phyloP scores from a whole-genome alignment of 2,888 invertebrate genomes.

The Epirrhoe tristata region DNA sequence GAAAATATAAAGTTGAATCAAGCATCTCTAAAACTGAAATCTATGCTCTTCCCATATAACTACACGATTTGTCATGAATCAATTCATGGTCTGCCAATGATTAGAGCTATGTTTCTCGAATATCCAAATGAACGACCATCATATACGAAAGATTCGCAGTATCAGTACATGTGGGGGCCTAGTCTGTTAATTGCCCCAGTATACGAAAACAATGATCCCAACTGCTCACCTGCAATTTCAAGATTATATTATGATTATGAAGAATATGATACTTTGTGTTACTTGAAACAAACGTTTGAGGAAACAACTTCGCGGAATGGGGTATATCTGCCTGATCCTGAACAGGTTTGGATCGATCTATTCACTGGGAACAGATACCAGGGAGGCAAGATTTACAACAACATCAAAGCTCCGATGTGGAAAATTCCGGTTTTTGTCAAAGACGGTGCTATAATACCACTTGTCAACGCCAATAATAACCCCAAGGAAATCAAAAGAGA shows the following conservation, averaged over 20 bases:
- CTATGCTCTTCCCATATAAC: conserved; percentile 76
- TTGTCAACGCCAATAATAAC: conserved; percentile 72
- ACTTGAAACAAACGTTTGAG: conserved; percentile 5
- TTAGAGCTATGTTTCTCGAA: conserved; percentile 77
- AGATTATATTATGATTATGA: conserved; percentile 2
- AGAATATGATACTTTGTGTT: not conserved
- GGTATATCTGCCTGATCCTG: conserved; percentile 65
- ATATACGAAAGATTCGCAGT: conserved; percentile 69
- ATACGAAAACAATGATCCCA: conserved; percentile 49
- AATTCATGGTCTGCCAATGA: conserved; percentile 68
- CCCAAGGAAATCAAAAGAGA: conserved; percentile 66
- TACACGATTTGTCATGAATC: conserved; percentile 70
- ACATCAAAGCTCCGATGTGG: conserved; percentile 68
- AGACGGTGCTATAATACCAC: conserved; percentile 75
- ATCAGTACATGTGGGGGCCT: conserved; percentile 81
- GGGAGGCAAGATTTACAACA: conserved; percentile 72
- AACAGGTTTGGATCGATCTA: conserved; percentile 75
- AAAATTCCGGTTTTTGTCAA: conserved; percentile 74
- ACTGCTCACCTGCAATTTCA: conserved; percentile 10
- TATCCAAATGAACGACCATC: conserved; percentile 64
- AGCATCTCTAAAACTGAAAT: conserved; percentile 76
- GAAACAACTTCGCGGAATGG: conserved; percentile 59
- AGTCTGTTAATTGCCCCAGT: conserved; percentile 73
- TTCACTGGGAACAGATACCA: conserved; percentile 72
- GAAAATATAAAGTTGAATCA: conserved; percentile 68